phyloP scores from a whole-genome alignment of 2,888 invertebrate species.

The Molorchus minor region DNA sequence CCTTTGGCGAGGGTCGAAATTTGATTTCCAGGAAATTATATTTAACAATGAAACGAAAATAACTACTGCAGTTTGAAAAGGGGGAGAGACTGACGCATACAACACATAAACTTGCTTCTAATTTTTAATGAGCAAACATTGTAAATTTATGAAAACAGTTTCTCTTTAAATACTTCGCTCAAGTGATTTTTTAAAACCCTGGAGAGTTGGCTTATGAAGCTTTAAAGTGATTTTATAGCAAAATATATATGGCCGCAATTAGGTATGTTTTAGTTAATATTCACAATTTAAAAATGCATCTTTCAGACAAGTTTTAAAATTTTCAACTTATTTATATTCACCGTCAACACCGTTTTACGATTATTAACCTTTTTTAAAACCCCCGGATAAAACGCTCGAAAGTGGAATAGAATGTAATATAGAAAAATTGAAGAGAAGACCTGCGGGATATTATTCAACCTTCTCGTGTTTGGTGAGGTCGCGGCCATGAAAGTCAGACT shows the following conservation, averaged over 20 bases:
- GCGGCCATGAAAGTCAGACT: constrained; percentile 19
- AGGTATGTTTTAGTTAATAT: too few relatives aligned
- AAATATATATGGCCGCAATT: too few relatives aligned
- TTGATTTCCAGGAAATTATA: constrained; percentile 9
- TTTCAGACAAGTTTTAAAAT: not conserved
- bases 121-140: too few relatives aligned
- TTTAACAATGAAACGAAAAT: constrained; percentile 9
- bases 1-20: constrained; percentile 10
- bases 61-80: too few relatives aligned
- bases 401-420: constrained; percentile 15
- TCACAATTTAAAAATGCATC: too few relatives aligned
- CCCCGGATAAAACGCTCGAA: not conserved
- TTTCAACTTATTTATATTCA: constrained; percentile 5
- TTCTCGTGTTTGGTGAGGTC: constrained; percentile 17
- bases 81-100: too few relatives aligned
- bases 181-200: too few relatives aligned
- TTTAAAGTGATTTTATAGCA: too few relatives aligned
- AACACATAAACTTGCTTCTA: too few relatives aligned
- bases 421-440: constrained; percentile 13
- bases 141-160: too few relatives aligned
- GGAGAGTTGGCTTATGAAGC: too few relatives aligned
- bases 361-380: constrained; percentile 9
- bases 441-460: constrained; percentile 34
- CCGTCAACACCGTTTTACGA: constrained; percentile 1
- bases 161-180: too few relatives aligned